Base-by-base conservation (phyloP, 2,797 vertebrate species). In the Brachyrhaphis roseni region DNA sequence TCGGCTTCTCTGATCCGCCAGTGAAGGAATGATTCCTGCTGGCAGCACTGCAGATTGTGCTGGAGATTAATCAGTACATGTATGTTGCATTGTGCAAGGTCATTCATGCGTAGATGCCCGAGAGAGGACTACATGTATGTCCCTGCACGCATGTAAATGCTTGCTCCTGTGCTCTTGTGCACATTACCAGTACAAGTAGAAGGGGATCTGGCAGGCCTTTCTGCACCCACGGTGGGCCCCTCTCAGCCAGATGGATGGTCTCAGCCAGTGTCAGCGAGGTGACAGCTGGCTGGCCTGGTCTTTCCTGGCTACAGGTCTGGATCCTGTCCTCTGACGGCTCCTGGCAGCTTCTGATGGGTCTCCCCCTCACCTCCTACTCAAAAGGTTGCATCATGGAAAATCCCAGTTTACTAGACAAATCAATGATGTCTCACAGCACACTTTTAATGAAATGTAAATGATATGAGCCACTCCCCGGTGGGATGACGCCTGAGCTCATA, bases 161-260 rank as follows among this genome's bases (percentile, higher is more conserved):
- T 87, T 82, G 77, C 71, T 53, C 53, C 12, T 6, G 43, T 59
- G 77, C 80, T 81, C 12, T 0, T 80, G 85, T 51, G 64, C 46
- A 51, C 59, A 34, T 82, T 71, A 43, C 68, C 8, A 13, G 84
- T 72, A 53, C 46, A 39, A 43, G n/a, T 82, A 79, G 80, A 76
- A 79, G 83, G 82, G 88, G 85, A 84, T 85, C 88, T 91, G 89
- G 88, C 51, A 64, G 79, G 91, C 79, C 90, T 79, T 87, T 90
- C 85, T 90, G 87, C 87, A 86, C 90, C 88, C 90, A 78, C 79
- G 88, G 90, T 89, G 90, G 92, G 92, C 94, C 93, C 93, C 93
- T 80, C 88, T 84, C 84, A 86, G 85, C 91, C 95, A 95, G 93
- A 95, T 95, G 94, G 94, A 95, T 91, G 92, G 91, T 92, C 93